A percentile compares a stretch with the other conserved stretches of the same genome.
Conservation (phyloP, 2,888 invertebrate genomes). For the Drosophila nr. fundita region DNA sequence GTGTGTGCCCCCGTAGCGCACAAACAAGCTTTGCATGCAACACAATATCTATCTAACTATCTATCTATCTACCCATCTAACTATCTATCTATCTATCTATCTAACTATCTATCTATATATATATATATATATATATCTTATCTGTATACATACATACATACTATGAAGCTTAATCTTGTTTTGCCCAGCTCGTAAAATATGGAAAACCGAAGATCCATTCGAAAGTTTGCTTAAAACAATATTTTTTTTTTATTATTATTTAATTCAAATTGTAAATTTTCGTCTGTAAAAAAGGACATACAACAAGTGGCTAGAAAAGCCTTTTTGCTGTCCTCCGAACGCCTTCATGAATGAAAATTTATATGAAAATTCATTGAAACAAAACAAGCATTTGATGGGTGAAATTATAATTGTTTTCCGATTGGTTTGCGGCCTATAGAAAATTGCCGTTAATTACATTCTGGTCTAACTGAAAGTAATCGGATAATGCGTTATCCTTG, state of each 20-base stretch:
- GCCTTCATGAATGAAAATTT: neutral
- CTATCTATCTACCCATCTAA: no score
- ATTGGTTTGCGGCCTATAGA: neutral
- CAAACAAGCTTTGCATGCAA: slow-evolving; percentile 1
- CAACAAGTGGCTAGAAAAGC: neutral
- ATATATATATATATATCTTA: no score
- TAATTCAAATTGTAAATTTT: neutral
- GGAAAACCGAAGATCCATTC: neutral
- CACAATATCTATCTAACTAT: slow-evolving; percentile 2
- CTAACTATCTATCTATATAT: neutral
- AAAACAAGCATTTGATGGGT: neutral
- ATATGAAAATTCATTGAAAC: neutral
- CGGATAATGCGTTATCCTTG: neutral
- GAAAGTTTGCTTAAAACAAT: neutral
- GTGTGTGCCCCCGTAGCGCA: slow-evolving; percentile 37
- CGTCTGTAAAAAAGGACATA: neutral
- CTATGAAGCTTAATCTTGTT: neutral
- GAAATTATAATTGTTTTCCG: neutral
- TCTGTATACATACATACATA: neutral
- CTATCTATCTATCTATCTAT: no score
- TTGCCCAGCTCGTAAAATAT: neutral
- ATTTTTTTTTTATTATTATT: no score
- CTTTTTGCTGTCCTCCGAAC: neutral
- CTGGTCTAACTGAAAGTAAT: neutral
- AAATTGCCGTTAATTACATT: neutral